A percentile compares a stretch with the other conserved stretches of the same genome.
These are phyloP conservation scores for Hydrolagus colliei DNA, from an alignment of 2,797 vertebrate species.

Conservation along the genomic window DNA sequence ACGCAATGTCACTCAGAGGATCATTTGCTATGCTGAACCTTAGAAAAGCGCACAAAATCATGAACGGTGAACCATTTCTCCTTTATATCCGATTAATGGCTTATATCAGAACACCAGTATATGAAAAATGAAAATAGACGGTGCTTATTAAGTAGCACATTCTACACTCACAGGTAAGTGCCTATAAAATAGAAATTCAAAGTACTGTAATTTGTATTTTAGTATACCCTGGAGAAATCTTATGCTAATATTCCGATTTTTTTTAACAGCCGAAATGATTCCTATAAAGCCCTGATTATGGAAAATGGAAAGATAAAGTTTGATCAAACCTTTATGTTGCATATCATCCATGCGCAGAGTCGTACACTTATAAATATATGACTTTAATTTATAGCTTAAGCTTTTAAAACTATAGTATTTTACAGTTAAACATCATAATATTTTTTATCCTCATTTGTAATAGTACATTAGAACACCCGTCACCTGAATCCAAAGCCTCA, in stretches of 20 bases:
- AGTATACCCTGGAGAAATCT: slow-evolving; percentile 17
- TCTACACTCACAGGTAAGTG: slow-evolving; percentile 25
- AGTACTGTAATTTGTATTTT: slow-evolving; percentile 29
- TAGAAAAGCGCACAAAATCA: slow-evolving; percentile 2
- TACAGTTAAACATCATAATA: background rate
- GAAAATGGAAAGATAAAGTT: slow-evolving; percentile 31
- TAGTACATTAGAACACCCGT: background rate
- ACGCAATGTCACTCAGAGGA: background rate
- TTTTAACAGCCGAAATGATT: slow-evolving; percentile 20
- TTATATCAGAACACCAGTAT: slow-evolving; percentile 15
- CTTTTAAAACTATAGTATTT: slow-evolving; percentile 18
- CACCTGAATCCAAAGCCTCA: background rate
- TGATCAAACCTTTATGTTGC: slow-evolving; percentile 31
- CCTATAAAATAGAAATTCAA: slow-evolving; percentile 30
- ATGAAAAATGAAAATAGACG: slow-evolving; percentile 25
- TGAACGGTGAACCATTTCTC: slow-evolving; percentile 18
- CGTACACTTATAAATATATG: slow-evolving; percentile 29
- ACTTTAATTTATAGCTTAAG: slow-evolving; percentile 26
- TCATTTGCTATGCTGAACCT: slow-evolving; percentile 8
- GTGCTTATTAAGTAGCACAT: slow-evolving; percentile 29
- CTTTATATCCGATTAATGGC: slow-evolving; percentile 23
- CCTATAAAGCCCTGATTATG: slow-evolving; percentile 30
- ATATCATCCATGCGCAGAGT: slow-evolving; percentile 19
- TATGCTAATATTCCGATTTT: slow-evolving; percentile 23
- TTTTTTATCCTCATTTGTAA: slow-evolving; percentile 27